These are phyloP conservation scores for Momotus momota DNA, from an alignment of 2,797 vertebrate genomes.

Conservation along the genomic window DNA sequence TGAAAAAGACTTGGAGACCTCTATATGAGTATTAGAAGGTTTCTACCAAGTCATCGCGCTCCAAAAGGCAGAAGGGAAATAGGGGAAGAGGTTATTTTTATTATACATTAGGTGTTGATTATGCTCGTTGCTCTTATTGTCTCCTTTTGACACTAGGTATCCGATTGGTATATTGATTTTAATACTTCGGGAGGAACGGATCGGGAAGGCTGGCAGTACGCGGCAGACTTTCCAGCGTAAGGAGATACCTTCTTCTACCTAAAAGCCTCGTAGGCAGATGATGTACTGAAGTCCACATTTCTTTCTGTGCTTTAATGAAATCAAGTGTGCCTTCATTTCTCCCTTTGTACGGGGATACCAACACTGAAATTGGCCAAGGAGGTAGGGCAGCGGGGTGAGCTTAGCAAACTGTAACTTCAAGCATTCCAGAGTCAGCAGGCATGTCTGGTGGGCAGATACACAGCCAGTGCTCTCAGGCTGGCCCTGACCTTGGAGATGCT, in stretches of 20 bases:
- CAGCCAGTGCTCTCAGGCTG: neutral
- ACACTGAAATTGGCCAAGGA: neutral
- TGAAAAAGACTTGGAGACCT: neutral
- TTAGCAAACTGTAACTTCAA: neutral
- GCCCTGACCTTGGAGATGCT: neutral
- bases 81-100: neutral
- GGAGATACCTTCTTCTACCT: constrained; percentile 34
- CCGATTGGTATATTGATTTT: constrained; percentile 94
- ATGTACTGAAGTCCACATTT: neutral
- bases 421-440: neutral
- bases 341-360: neutral
- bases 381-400: neutral
- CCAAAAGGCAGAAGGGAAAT: neutral
- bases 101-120: neutral
- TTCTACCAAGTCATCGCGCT: neutral
- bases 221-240: constrained; percentile 95
- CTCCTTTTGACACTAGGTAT: constrained; percentile 81
- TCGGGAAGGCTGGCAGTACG: constrained; percentile 96
- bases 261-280: neutral
- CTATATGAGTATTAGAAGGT: neutral
- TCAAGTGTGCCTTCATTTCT: neutral
- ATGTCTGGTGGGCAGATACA: neutral
- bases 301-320: neutral
- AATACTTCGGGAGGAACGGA: constrained; percentile 87
- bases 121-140: neutral